Evolutionary conservation across 2,797 vertebrate genomes (phyloP).

Genomic region (Halcyon badia): DNA sequence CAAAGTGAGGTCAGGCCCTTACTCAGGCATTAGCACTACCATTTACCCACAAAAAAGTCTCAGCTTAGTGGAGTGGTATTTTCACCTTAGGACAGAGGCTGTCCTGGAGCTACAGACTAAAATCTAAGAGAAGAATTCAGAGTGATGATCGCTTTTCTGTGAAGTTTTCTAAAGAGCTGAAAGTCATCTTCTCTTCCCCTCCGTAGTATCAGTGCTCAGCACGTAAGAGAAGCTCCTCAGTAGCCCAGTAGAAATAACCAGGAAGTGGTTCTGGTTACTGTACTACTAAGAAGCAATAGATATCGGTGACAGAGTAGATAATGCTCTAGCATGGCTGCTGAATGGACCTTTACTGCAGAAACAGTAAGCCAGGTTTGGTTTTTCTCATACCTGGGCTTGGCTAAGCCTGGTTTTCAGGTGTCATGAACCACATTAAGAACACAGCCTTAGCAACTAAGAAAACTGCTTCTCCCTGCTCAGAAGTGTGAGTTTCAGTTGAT

Average conservation of each 20-base stretch:
- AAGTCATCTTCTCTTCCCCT: background rate
- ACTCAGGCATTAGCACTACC: background rate
- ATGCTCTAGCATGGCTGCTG: background rate
- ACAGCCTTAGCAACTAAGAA: background rate
- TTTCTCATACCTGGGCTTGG: background rate
- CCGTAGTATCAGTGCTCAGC: background rate
- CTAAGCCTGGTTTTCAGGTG: background rate
- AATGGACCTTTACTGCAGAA: background rate
- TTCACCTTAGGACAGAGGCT: background rate
- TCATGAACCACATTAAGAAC: background rate
- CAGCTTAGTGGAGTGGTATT: background rate
- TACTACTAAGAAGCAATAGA: background rate
- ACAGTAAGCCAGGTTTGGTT: background rate
- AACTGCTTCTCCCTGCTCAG: background rate
- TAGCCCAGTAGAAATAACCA: background rate
- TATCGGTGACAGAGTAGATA: background rate
- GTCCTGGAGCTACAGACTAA: background rate
- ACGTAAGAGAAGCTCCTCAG: background rate
- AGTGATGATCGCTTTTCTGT: background rate
- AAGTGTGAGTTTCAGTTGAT: background rate
- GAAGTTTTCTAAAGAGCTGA: background rate
- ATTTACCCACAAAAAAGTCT: background rate
- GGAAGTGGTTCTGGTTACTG: background rate
- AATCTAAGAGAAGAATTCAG: background rate
- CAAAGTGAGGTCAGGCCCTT: slow-evolving; percentile 41